Evolutionary conservation across 2,888 invertebrate genomes (phyloP).

Genomic region (Drosophila falleni): DNA sequence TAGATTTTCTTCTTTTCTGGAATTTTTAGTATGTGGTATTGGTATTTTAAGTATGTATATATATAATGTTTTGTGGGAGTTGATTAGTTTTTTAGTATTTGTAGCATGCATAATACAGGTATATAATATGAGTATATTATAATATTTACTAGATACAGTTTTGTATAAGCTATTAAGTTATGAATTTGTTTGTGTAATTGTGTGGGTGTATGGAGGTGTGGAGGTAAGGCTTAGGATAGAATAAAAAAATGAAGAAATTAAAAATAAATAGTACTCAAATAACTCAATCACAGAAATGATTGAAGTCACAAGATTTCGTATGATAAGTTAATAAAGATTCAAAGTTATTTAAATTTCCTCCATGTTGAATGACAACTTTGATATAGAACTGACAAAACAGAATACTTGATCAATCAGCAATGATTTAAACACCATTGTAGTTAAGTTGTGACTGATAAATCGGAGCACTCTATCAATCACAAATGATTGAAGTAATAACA

Average conservation of each 20-base stretch:
- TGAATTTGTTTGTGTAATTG: constrained; percentile 2
- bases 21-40: constrained; percentile 26
- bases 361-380: too few species aligned
- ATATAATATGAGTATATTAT: constrained; percentile 3
- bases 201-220: constrained; percentile 2
- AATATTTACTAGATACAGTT: constrained; percentile 6
- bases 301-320: too few species aligned
- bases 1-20: constrained; percentile 17
- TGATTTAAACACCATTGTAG: background rate
- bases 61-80: constrained; percentile 31
- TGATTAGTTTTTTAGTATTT: constrained; percentile 14
- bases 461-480: too few species aligned
- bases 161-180: background rate
- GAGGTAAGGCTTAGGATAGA: constrained; percentile 8
- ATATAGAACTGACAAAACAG: too few species aligned
- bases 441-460: too few species aligned
- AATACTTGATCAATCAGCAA: background rate
- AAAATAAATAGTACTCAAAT: background rate
- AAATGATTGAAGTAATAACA: too few species aligned
- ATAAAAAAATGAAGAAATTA: background rate
- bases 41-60: constrained; percentile 25
- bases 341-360: too few species aligned
- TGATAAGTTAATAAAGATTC: too few species aligned
- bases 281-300: too few species aligned
- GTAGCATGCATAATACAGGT: constrained; percentile 35